phyloP scores from a whole-genome alignment of 37 sponge, comb jelly and placozoan species.

The Ianthella basta region DNA sequence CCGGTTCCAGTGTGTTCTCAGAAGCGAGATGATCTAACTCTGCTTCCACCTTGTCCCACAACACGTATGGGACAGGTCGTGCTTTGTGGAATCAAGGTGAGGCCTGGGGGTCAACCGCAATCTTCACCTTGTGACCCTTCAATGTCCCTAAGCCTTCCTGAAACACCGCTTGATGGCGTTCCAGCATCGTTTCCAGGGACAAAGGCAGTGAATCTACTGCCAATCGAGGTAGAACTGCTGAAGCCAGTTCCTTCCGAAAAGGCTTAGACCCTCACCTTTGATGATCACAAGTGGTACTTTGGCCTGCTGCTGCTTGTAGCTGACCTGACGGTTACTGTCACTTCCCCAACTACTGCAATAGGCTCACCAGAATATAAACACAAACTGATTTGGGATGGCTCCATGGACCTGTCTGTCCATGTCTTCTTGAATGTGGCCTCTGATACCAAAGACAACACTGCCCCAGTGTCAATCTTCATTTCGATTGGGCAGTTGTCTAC shows the following conservation, averaged over 20 bases:
- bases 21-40: slow-evolving; percentile 16
- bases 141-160: background rate
- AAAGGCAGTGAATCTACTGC: background rate
- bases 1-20: slow-evolving; percentile 36
- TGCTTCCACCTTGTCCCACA: slow-evolving; percentile 36
- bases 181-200: background rate
- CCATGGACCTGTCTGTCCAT: background rate
- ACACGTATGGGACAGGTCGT: slow-evolving; percentile 20
- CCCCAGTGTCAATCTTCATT: slow-evolving; percentile 9
- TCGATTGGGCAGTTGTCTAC: background rate
- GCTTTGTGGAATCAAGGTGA: background rate
- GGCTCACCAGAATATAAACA: background rate
- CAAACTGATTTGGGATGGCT: background rate
- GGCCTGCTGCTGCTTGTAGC: slow-evolving; percentile 7
- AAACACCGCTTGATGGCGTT: background rate
- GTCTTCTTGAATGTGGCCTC: background rate
- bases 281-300: background rate
- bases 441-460: background rate
- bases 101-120: background rate
- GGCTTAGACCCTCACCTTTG: background rate
- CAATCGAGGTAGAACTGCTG: background rate
- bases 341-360: background rate
- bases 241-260: slow-evolving; percentile 20
- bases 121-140: background rate
- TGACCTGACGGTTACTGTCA: background rate